Evolutionary conservation across 1,140 invertebrate genomes (phyloP).

Genomic region (Drosophila grimshawi): DNA sequence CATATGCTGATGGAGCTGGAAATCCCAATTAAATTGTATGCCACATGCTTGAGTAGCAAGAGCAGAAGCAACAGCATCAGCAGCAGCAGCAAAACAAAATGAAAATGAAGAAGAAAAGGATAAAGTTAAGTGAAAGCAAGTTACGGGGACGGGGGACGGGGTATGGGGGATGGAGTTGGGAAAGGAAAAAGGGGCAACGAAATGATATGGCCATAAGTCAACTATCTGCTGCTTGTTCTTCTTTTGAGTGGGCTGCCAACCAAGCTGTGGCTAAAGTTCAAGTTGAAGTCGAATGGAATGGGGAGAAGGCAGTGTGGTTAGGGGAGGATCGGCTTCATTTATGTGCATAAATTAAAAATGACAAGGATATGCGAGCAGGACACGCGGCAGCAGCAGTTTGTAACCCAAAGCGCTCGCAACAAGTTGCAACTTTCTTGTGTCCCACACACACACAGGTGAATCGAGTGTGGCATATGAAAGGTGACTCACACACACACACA

Average conservation of each 20-base stretch:
- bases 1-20: conserved; percentile 30
- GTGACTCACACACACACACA: conserved; percentile 26
- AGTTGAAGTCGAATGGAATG: background rate
- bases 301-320: background rate
- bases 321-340: conserved; percentile 45
- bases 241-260: background rate
- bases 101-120: background rate
- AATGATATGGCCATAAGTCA: conserved; percentile 51
- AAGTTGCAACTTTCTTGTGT: conserved; percentile 63
- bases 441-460: background rate
- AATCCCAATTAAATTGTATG: conserved; percentile 45
- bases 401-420: conserved; percentile 71
- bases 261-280: conserved; percentile 46
- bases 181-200: conserved; percentile 3
- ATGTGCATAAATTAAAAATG: conserved; percentile 80
- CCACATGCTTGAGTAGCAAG: conserved; percentile 21
- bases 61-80: background rate
- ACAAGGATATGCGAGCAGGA: conserved; percentile 67
- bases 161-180: no score
- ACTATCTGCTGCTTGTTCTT: conserved; percentile 27
- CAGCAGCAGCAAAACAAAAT: conserved; percentile 6
- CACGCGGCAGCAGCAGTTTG: conserved; percentile 38
- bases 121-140: background rate
- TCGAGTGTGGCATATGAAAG: conserved; percentile 63
- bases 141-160: background rate